Evolutionary conservation across 2,797 vertebrate species (phyloP).

Genomic region (Cirrhinus mrigala): DNA sequence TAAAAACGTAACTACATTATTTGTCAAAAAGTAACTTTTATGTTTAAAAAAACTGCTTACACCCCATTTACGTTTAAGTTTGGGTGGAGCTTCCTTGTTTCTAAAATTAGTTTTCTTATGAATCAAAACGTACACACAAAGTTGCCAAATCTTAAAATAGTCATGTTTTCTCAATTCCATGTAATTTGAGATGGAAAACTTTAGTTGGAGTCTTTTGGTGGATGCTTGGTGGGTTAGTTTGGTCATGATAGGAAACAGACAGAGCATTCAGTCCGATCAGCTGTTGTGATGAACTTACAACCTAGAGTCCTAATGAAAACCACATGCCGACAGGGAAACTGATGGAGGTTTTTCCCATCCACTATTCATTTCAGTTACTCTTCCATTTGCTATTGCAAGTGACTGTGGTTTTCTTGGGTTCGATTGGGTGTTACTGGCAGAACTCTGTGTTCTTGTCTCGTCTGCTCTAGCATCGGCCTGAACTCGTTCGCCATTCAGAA

Average conservation of each 20-base stretch:
- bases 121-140: not conserved
- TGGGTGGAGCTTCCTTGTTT: not conserved
- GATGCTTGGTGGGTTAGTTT: conserved; percentile 1
- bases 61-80: not conserved
- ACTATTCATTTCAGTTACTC: conserved; percentile 33
- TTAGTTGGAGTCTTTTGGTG: not conserved
- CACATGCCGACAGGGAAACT: conserved; percentile 40
- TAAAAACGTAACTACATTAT: not conserved
- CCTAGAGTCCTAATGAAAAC: conserved; percentile 36
- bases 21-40: not conserved
- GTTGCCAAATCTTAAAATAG: not conserved
- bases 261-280: conserved; percentile 6
- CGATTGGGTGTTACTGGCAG: conserved; percentile 22
- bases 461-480: conserved; percentile 1
- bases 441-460: conserved; percentile 6
- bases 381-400: conserved; percentile 36
- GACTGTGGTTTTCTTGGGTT: not conserved
- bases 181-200: not conserved
- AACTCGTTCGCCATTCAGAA: not conserved
- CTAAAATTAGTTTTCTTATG: too few species aligned
- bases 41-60: not conserved
- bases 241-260: not conserved
- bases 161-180: not conserved
- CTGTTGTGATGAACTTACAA: conserved; percentile 20
- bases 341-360: conserved; percentile 27